A percentile compares a stretch with the other conserved stretches of the same genome.
phyloP scores from a whole-genome alignment of 2,888 invertebrate species.

The Endomychus coccineus region DNA sequence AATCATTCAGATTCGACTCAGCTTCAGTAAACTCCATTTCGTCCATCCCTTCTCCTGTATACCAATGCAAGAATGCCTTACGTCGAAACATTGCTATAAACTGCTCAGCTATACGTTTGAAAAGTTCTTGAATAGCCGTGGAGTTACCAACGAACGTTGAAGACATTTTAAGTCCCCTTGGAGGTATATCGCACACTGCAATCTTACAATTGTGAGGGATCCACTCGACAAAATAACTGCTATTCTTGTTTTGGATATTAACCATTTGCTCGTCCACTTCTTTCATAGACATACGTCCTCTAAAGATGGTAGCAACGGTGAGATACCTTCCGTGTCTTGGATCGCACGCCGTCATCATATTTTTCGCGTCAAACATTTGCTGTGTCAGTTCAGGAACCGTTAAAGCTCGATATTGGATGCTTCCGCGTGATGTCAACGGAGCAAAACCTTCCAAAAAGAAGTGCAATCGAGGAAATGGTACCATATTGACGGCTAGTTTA shows the following conservation, averaged over 20 bases:
- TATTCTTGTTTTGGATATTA: conserved; percentile 10
- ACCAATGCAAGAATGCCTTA: conserved; percentile 11
- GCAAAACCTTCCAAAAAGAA: conserved; percentile 11
- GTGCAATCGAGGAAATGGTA: conserved; percentile 10
- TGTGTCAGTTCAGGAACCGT: conserved; percentile 11
- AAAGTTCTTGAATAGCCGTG: conserved; percentile 10
- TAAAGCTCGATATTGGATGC: conserved; percentile 6
- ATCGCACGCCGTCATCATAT: conserved; percentile 11
- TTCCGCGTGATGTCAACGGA: conserved; percentile 11
- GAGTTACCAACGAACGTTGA: conserved; percentile 10
- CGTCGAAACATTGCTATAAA: conserved; percentile 10
- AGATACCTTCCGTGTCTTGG: conserved; percentile 11
- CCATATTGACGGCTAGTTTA: conserved; percentile 10
- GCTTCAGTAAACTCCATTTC: conserved; percentile 12
- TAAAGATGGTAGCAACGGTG: conserved; percentile 9
- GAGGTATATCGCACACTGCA: conserved; percentile 12
- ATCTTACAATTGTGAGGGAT: conserved; percentile 9
- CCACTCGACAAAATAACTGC: conserved; percentile 11
- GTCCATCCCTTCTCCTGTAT: conserved; percentile 12
- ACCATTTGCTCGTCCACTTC: conserved; percentile 12
- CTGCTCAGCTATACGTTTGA: conserved; percentile 6
- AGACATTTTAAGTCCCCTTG: conserved; percentile 9
- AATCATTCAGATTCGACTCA: conserved; percentile 10
- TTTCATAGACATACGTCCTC: conserved; percentile 11
- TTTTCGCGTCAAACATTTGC: conserved; percentile 11